Conservation (phyloP, 2,888 invertebrate genomes). For the Camponotus fellah region DNA sequence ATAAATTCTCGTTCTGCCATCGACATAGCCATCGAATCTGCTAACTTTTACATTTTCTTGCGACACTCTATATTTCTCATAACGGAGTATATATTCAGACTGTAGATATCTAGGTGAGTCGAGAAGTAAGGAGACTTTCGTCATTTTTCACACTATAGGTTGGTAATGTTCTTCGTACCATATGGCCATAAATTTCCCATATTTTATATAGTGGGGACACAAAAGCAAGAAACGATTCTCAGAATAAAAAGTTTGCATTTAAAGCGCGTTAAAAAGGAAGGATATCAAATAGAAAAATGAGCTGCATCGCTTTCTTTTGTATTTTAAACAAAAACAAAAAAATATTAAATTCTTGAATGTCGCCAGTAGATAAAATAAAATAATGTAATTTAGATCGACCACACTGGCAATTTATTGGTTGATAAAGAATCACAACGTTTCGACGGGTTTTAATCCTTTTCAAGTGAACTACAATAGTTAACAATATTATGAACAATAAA, state of each 20-base stretch:
- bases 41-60: constrained; percentile 39
- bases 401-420: no score
- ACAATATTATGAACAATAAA: no score
- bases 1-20: constrained; percentile 41
- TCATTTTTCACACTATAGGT: constrained; percentile 42
- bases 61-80: constrained; percentile 24
- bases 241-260: not conserved
- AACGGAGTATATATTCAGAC: constrained; percentile 2
- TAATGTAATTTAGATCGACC: no score
- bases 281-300: not conserved
- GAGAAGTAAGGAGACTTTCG: constrained; percentile 32
- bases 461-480: no score
- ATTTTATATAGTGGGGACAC: constrained; percentile 11
- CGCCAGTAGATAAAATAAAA: no score
- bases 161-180: not conserved
- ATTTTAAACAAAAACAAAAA: not conserved
- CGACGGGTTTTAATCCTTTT: no score
- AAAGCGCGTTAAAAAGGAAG: not conserved
- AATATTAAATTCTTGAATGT: no score
- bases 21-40: not conserved
- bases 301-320: not conserved
- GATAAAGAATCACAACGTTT: no score
- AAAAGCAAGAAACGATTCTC: not conserved
- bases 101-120: not conserved
- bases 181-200: constrained; percentile 4